Base-by-base conservation (phyloP, 2,797 vertebrate species). In the Myotis myotis region DNA sequence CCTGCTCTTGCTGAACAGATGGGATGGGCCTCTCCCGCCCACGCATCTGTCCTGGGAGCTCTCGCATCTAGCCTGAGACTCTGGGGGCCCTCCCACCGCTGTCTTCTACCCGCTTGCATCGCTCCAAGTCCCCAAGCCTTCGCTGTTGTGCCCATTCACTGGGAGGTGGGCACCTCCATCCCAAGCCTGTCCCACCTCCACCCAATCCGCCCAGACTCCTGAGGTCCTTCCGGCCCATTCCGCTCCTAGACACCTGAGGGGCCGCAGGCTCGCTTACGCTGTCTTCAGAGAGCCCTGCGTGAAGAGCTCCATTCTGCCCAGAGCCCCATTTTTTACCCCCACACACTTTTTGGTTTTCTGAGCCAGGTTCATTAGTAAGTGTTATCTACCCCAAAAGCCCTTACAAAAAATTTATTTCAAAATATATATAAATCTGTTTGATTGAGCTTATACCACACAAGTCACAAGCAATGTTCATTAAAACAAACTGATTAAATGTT, bases 111-210 rank as follows among this genome's bases (percentile, higher is more conserved):
- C 5, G 23, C 84, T 47, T 2, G 16, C 25, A 36, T 11, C 2
- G 8, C 55, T 22, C 53, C 13, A 8, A 2, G 5, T 10, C 22
- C 33, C 33, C 10, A 2, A 66, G 36, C 47, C 68, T 60, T 33
- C 33, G 0, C 33, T n/a, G 47, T 17, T 0, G 15, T 11, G 30
- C 3, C 11, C 55, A 13, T n/a, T 15, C 8, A 1, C 44, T 12
- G 8, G 44, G 33, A 12, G 41, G 53, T 5, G 8, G 8, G 68
- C n/a, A 28, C 33, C 70, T 66, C 33, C 55, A 2, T 22, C 66
- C 51, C 5, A 17, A 13, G 8, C 68, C 66, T 49, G 7, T 53
- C 8, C 41, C 57, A 8, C 33, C 13, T 53, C 9, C 44, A 4
- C 23, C n/a, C 12, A 5, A 2, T 44, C 36, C 36, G 1, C 12